Conservation (phyloP, 2,888 invertebrate genomes). For the Rotaria macrura region DNA sequence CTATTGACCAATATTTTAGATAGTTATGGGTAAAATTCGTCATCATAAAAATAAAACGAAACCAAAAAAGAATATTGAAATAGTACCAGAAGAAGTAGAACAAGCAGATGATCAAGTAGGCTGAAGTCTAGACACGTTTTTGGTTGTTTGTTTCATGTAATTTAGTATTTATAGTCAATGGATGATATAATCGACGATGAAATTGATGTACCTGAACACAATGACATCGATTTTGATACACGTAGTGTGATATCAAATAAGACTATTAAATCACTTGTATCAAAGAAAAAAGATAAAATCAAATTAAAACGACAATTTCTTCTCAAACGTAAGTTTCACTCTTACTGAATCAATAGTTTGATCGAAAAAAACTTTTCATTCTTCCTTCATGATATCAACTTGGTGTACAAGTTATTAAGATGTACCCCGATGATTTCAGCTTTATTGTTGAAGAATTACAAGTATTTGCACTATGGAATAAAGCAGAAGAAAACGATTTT, state of each 20-base stretch:
- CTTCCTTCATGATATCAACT: too few species aligned
- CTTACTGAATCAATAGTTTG: background rate
- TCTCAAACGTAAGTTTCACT: background rate
- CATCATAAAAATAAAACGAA: background rate
- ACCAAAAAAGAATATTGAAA: background rate
- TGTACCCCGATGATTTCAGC: too few species aligned
- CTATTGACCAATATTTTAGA: background rate
- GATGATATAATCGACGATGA: constrained; percentile 1
- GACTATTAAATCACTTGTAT: background rate
- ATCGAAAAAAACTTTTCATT: too few species aligned
- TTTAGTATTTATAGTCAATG: background rate
- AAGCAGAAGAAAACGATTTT: too few species aligned
- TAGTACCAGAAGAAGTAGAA: background rate
- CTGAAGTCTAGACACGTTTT: background rate
- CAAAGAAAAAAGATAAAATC: constrained; percentile 7
- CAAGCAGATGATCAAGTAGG: background rate
- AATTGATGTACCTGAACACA: background rate
- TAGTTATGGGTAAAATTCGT: background rate
- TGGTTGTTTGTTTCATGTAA: background rate
- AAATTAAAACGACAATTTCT: constrained; percentile 4
- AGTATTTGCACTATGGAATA: too few species aligned
- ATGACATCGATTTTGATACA: background rate
- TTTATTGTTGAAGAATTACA: too few species aligned
- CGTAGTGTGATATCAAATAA: background rate
- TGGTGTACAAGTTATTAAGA: too few species aligned